Percentiles rank a stretch among this genome's conserved stretches.
Evolutionary conservation across 2,888 invertebrate species (phyloP).

Genomic region (Scelioninae gen. 1): DNA sequence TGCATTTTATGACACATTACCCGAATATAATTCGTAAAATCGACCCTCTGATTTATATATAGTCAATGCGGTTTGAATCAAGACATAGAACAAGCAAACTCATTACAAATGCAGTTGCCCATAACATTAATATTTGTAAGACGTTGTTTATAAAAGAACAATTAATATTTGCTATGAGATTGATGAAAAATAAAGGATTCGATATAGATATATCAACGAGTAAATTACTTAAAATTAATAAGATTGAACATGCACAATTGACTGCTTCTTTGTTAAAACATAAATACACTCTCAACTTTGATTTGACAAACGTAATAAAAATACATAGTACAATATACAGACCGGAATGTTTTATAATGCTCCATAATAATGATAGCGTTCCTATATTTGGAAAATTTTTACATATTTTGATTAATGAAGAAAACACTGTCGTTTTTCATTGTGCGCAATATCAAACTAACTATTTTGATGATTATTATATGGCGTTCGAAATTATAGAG

Average conservation of each 20-base stretch:
- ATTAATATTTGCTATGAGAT: conserved; percentile 18
- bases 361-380: conserved; percentile 24
- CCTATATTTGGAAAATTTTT: conserved; percentile 33
- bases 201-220: conserved; percentile 2
- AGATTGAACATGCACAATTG: not conserved
- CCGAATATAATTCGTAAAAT: conserved; percentile 32
- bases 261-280: not conserved
- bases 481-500: conserved; percentile 25
- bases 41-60: conserved; percentile 28
- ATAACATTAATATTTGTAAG: conserved; percentile 34
- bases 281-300: conserved; percentile 3
- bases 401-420: conserved; percentile 23
- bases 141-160: conserved; percentile 23
- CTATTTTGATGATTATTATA: conserved; percentile 14
- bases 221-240: not conserved
- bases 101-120: conserved; percentile 10
- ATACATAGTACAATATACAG: conserved; percentile 22
- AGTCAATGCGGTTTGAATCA: conserved; percentile 25
- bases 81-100: conserved; percentile 22
- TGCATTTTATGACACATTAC: conserved; percentile 47
- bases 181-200: conserved; percentile 35
- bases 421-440: conserved; percentile 14
- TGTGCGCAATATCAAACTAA: conserved; percentile 14
- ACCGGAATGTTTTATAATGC: conserved; percentile 3
- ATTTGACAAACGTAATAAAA: conserved; percentile 9